These are phyloP conservation scores for Melanotaenia duboulayi DNA, from an alignment of 2,113 vertebrate species.

Conservation along the genomic window DNA sequence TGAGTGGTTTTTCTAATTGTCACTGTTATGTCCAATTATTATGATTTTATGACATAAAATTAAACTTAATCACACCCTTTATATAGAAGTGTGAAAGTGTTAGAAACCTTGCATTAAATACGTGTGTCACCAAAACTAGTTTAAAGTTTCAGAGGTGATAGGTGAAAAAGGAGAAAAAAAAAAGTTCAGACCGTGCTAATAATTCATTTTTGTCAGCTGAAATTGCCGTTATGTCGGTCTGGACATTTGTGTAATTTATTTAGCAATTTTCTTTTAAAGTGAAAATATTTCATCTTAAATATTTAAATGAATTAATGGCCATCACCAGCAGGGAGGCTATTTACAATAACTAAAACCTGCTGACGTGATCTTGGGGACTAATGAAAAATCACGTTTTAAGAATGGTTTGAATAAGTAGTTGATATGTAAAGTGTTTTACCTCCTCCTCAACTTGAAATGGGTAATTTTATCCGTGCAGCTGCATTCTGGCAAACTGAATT, in stretches of 20 bases:
- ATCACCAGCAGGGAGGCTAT: neutral
- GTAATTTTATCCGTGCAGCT: conserved; percentile 3
- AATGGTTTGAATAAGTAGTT: conserved; percentile 2
- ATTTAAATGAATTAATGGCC: neutral
- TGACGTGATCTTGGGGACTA: conserved; percentile 13
- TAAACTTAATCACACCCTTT: no score
- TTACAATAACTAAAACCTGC: neutral
- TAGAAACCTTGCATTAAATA: no score
- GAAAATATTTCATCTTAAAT: neutral
- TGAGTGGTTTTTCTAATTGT: no score
- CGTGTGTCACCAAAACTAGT: no score
- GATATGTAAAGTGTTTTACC: conserved; percentile 31
- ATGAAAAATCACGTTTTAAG: conserved; percentile 40
- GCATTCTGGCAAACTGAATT: conserved; percentile 3
- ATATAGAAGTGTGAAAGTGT: no score
- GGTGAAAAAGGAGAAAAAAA: no score
- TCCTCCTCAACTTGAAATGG: conserved; percentile 16
- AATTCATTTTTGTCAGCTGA: no score
- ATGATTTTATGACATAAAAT: no score
- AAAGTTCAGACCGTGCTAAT: no score
- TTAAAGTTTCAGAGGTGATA: no score
- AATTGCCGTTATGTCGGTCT: neutral
- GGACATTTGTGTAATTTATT: neutral
- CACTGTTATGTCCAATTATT: no score
- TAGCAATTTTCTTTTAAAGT: neutral